Evolutionary conservation across 2,888 invertebrate genomes (phyloP).

Genomic region (Tiliacea citrago): DNA sequence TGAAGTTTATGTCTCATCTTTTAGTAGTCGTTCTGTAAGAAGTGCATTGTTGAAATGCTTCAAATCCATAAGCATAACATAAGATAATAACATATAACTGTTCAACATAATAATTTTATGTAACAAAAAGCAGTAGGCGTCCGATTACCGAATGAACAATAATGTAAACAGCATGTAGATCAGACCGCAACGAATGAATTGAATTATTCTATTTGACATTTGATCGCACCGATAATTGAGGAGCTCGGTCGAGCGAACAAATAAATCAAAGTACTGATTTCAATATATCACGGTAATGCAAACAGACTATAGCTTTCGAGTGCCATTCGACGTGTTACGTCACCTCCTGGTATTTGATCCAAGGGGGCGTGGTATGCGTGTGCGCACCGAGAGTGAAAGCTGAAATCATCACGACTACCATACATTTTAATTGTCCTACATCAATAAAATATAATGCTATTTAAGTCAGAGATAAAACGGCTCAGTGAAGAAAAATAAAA

Average conservation of each 20-base stretch:
- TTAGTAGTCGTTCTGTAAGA: background rate
- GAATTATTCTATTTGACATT: conserved; percentile 56
- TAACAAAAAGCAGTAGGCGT: conserved; percentile 42
- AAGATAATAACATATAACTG: background rate
- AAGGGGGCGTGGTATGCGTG: conserved; percentile 74
- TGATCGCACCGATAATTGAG: conserved; percentile 60
- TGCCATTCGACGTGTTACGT: conserved; percentile 71
- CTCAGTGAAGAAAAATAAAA: conserved; percentile 52
- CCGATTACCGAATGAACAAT: conserved; percentile 20
- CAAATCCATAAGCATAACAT: background rate
- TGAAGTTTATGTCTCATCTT: background rate
- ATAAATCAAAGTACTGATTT: conserved; percentile 66
- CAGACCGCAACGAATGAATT: conserved; percentile 49
- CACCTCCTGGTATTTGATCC: conserved; percentile 63
- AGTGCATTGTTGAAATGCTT: background rate
- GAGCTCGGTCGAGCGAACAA: conserved; percentile 64
- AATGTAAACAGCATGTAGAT: conserved; percentile 41
- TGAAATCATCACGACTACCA: conserved; percentile 79
- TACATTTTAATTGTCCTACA: conserved; percentile 75
- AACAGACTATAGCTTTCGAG: conserved; percentile 70
- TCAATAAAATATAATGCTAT: conserved; percentile 68
- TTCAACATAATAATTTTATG: conserved; percentile 17
- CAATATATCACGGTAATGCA: conserved; percentile 66
- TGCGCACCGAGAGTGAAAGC: conserved; percentile 84
- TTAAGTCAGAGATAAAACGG: conserved; percentile 43